phyloP scores from a whole-genome alignment of 2,888 invertebrate species.

The Polietes domitor region DNA sequence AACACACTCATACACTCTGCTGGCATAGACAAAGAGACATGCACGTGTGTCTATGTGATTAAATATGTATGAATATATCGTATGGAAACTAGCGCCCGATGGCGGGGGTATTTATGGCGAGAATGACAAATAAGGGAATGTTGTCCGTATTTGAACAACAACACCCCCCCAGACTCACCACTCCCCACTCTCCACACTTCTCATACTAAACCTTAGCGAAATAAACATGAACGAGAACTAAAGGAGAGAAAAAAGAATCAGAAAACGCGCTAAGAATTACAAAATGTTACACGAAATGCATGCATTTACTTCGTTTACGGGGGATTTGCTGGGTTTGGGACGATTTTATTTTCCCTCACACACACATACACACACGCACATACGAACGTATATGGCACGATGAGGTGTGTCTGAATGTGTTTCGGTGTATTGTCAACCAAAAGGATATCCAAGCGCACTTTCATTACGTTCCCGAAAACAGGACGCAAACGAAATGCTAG shows the following conservation, averaged over 20 bases:
- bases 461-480: conserved; percentile 4
- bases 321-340: conserved; percentile 26
- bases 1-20: conserved; percentile 9
- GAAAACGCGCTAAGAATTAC: conserved; percentile 63
- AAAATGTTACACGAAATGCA: conserved; percentile 63
- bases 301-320: conserved; percentile 49
- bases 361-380: neutral
- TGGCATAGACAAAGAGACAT: conserved; percentile 1
- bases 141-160: conserved; percentile 37
- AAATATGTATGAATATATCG: conserved; percentile 54
- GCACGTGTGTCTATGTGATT: conserved; percentile 21
- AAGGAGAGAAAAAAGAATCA: conserved; percentile 36
- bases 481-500: neutral
- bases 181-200: neutral
- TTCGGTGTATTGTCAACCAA: conserved; percentile 44
- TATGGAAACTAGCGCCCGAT: conserved; percentile 8
- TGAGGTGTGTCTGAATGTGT: conserved; percentile 1
- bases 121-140: conserved; percentile 41
- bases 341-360: neutral
- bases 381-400: conserved; percentile 11
- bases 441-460: conserved; percentile 43
- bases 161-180: neutral
- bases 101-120: neutral
- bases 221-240: conserved; percentile 1
- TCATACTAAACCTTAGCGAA: neutral